A percentile compares a stretch with the other conserved stretches of the same genome.
phyloP scores from a whole-genome alignment of 2,888 invertebrate genomes.

The Barypeithes pellucidus region DNA sequence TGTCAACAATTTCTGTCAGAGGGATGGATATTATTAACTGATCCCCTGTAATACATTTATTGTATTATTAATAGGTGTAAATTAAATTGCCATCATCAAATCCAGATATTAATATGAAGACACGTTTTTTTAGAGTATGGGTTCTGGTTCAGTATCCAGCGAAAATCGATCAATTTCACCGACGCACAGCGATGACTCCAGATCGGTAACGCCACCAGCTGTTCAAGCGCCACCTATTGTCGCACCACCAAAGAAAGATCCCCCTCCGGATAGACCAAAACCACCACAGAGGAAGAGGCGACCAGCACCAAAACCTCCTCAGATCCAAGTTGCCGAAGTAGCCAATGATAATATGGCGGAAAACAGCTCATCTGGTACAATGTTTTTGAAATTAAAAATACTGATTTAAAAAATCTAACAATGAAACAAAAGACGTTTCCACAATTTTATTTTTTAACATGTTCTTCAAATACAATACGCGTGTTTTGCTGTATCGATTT shows the following conservation, averaged over 20 bases:
- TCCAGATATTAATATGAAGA: constrained; percentile 13
- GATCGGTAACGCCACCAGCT: constrained; percentile 69
- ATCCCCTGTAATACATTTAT: too few species aligned
- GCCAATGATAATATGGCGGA: constrained; percentile 12
- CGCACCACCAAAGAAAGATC: constrained; percentile 64
- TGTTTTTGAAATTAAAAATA: too few species aligned
- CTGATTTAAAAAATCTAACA: too few species aligned
- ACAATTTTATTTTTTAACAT: too few species aligned
- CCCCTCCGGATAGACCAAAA: constrained; percentile 69
- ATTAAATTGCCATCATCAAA: too few species aligned
- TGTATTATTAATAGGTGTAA: too few species aligned
- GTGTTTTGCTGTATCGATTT: too few species aligned
- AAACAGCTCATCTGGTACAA: constrained; percentile 41
- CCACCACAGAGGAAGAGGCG: constrained; percentile 74
- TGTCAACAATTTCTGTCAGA: too few species aligned
- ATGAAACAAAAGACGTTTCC: too few species aligned
- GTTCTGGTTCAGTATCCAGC: constrained; percentile 69
- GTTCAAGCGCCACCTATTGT: constrained; percentile 62
- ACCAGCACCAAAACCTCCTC: constrained; percentile 76
- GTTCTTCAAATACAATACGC: too few species aligned
- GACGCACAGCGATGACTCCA: constrained; percentile 76
- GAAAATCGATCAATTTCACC: constrained; percentile 73
- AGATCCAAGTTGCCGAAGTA: constrained; percentile 45
- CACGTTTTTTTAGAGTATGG: constrained; percentile 68
- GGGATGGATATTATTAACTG: too few species aligned